Evolutionary conservation across 2,888 invertebrate genomes (phyloP), one percentile per base, ranked within the genome.

Genomic region (Philonicus albiceps): DNA sequence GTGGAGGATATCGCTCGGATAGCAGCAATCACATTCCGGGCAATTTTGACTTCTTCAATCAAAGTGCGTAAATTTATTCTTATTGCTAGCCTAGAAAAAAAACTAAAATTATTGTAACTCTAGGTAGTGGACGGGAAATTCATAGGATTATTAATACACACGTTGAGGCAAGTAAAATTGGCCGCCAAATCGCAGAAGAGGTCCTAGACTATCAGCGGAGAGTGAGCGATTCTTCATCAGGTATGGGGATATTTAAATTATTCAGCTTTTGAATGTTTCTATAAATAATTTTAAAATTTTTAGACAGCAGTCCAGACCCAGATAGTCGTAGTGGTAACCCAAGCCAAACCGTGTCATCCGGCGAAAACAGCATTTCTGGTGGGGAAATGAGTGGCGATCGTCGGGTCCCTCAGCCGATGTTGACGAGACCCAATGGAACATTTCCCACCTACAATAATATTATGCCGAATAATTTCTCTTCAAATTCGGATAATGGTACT

Each of bases 121-220:
- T 91, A 93, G 94, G 93, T 88, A 93, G 93, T 88, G 95, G 94
- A 87, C 93, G 94, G 88, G 95, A 95, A 89, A 94, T 96, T 92
- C 95, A 95, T 90, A 93, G 94, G 88, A 92, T 96, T 89, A 96
- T 96, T 89, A 95, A 95, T 89, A 95, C 95, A 87, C 96, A 96
- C 89, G 94, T 96, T 86, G 96, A 97, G 92, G 96, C 96, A 73
- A 96, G 96, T 90, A 96, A 96, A 93, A 97, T 97, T 88, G 97
- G 97, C 8, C 94, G 96, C 86, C 95, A 96, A 91, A 96, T 97
- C 90, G 97, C 96, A 0, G 96, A 96, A 89, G 96, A 96, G 91
- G 96, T 95, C 78, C 90, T 96, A 89, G 94, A 95, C 90, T 92
- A 92, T 76, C 94, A 95, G 89, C 92, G 93, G 89, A 92, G 93